A percentile compares a stretch with the other conserved stretches of the same genome.
These are phyloP conservation scores for Acinonyx jubatus DNA, from an alignment of 2,113 vertebrate species.

Conservation along the genomic window DNA sequence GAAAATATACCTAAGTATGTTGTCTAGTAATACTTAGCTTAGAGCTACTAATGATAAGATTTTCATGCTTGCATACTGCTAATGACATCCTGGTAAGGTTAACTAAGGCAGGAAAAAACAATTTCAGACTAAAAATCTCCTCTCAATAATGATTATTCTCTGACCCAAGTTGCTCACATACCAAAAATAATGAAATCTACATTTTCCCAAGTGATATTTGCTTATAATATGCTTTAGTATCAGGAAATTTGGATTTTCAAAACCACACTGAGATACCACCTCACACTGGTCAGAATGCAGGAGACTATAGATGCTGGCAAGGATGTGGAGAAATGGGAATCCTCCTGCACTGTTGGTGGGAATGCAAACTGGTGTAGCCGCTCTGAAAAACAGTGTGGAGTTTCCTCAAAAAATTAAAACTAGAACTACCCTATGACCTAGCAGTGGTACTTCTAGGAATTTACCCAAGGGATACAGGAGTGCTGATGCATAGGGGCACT, in stretches of 20 bases:
- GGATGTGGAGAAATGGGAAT: no score
- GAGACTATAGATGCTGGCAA: no score
- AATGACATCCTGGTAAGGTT: not conserved
- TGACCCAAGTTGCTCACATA: not conserved
- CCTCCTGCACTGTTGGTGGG: no score
- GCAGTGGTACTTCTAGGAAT: no score
- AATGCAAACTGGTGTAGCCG: no score
- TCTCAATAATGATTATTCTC: not conserved
- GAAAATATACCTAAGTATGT: not conserved
- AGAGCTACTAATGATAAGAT: not conserved
- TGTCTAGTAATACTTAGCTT: not conserved
- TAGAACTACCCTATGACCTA: no score
- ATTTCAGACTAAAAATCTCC: not conserved
- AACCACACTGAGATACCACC: no score
- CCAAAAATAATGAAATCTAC: not conserved
- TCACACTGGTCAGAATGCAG: no score
- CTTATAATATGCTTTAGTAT: not conserved
- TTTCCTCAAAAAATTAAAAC: no score
- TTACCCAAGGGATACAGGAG: no score
- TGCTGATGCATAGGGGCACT: no score
- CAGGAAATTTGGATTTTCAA: not conserved
- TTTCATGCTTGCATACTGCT: not conserved
- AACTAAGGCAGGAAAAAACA: not conserved
- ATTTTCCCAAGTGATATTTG: not conserved
- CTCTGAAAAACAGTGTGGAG: no score